These are phyloP conservation scores for Lepidocolaptes lacrymiger DNA, from an alignment of 2,797 vertebrate genomes.

Conservation along the genomic window DNA sequence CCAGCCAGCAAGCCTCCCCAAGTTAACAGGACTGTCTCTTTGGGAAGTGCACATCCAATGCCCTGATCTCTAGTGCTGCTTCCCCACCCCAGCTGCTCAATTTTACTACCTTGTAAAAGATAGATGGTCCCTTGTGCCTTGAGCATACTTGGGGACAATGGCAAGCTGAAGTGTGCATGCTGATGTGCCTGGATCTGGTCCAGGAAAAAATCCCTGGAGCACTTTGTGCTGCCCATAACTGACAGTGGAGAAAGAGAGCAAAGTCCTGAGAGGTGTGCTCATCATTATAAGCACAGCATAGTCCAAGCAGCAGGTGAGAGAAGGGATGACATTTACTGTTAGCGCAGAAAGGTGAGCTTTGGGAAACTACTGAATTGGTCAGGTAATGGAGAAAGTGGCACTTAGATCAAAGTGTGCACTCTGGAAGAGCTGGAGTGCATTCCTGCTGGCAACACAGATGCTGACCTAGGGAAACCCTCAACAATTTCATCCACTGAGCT, in stretches of 20 bases:
- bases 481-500: background rate
- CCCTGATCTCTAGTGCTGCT: background rate
- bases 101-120: background rate
- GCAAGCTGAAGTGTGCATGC: background rate
- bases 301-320: background rate
- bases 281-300: background rate
- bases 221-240: background rate
- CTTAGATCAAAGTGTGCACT: background rate
- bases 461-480: background rate
- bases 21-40: background rate
- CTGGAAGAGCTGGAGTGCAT: background rate
- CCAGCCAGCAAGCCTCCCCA: fast-evolving
- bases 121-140: background rate
- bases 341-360: background rate
- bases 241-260: background rate
- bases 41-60: background rate
- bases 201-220: background rate
- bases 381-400: background rate
- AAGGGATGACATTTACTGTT: background rate
- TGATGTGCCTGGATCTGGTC: background rate
- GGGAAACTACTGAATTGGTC: background rate
- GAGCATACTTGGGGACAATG: background rate
- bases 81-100: background rate
- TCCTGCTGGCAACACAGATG: background rate
- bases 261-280: background rate